These are phyloP conservation scores for Caenorhabditis doughertyi DNA, from an alignment of 2,888 invertebrate species.

Conservation along the genomic window DNA sequence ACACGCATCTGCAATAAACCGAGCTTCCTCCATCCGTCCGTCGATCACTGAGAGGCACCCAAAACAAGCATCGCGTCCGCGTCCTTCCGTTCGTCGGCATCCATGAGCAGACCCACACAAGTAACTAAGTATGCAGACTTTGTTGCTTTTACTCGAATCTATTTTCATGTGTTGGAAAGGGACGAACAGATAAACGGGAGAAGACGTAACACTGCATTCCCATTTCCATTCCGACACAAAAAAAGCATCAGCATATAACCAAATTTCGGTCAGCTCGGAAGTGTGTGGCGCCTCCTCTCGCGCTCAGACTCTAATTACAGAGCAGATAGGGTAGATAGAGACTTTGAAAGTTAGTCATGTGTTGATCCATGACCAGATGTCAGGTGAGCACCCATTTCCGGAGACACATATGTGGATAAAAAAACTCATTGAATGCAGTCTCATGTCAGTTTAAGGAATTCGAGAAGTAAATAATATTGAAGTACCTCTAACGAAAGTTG, in stretches of 20 bases:
- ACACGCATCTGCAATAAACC: slow-evolving; percentile 33
- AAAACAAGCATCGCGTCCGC: slow-evolving; percentile 25
- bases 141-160: slow-evolving; percentile 25
- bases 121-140: slow-evolving; percentile 39
- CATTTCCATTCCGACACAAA: background rate
- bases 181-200: slow-evolving; percentile 19
- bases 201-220: background rate
- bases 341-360: slow-evolving; percentile 37
- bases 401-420: slow-evolving; percentile 12
- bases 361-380: slow-evolving; percentile 38
- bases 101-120: background rate
- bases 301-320: slow-evolving; percentile 42
- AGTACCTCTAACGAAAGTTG: background rate
- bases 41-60: slow-evolving; percentile 34
- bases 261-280: slow-evolving; percentile 26
- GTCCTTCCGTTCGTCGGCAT: slow-evolving; percentile 38
- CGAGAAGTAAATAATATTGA: slow-evolving; percentile 4
- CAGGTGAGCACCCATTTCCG: slow-evolving; percentile 39
- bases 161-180: slow-evolving; percentile 15
- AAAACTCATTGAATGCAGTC: slow-evolving; percentile 22
- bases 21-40: slow-evolving; percentile 20
- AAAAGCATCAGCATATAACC: slow-evolving; percentile 20
- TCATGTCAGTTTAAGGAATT: slow-evolving; percentile 22
- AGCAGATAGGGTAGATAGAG: slow-evolving; percentile 22
- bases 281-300: slow-evolving; percentile 7